Evolutionary conservation across 2,888 invertebrate species (phyloP), one percentile per base, ranked within the genome.

Genomic region (Drosophila phalerata): DNA sequence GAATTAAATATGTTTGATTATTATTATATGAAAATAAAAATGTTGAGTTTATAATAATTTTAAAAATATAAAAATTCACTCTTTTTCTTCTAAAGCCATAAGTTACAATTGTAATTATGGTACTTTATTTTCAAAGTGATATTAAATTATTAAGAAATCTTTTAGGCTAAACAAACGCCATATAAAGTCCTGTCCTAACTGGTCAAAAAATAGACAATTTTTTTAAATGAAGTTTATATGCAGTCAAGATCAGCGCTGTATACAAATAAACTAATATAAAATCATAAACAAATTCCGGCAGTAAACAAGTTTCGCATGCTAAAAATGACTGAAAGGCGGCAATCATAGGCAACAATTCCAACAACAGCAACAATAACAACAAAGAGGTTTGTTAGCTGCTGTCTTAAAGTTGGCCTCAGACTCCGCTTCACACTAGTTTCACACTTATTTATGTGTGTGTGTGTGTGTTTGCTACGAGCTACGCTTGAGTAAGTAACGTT

Each of bases 361-460:
- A 17, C 45, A 45, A n/a, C 45, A 47, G 34, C 48, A 73, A 22
- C 55, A 22, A 22, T 6, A 40, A 30, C 43, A 60, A 57, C 43
- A 45, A 47, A 51, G 55, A 28, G 22, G 37, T 37, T 56, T 40
- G 52, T 40, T 43, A 22, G 30, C 25, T 34, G 15, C 38, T 10
- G 28, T 19, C 45, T 15, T 32, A 2, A 25, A 2, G 10, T 6
- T 42, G 13, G 43, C 5, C 34, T 13, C 43, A 25, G 56, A 28
- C 68, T 34, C 10, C 45, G 62, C 63, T 72, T 71, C 71, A 81
- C 84, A 86, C 70, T 69, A 60, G 70, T 70, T 85, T 81, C 69
- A 87, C 89, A 80, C 89, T 85, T 72, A 48, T 55, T 34, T 62
- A 42, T 15, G 28, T 34, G 30, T 40, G 40, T 37, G 22, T 17